Percentiles rank a stretch among this genome's conserved stretches.
Evolutionary conservation across 2,797 vertebrate genomes (phyloP).

Genomic region (Caiman crocodilus): DNA sequence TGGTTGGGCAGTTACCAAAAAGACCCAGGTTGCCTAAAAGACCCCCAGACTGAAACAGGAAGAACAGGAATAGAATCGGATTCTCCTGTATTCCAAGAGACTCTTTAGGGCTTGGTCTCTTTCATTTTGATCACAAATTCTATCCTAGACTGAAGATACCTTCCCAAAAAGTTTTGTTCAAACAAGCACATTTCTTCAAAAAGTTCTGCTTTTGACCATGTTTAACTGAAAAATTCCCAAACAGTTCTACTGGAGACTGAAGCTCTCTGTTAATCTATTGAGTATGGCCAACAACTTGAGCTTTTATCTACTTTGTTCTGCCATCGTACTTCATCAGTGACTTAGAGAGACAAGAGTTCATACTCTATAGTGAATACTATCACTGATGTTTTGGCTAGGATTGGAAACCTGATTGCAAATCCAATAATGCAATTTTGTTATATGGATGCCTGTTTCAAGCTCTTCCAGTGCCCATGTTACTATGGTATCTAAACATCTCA

Average conservation of each 20-base stretch:
- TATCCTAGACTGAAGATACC: neutral
- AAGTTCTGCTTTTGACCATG: neutral
- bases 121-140: slow-evolving; percentile 16
- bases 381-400: neutral
- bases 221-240: neutral
- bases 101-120: slow-evolving; percentile 6
- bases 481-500: neutral
- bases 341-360: neutral
- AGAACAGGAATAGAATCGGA: neutral
- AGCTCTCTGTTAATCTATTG: neutral
- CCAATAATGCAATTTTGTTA: neutral
- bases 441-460: neutral
- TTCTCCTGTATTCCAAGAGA: neutral
- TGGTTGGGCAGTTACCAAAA: neutral
- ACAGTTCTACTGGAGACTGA: neutral
- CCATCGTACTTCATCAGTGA: neutral
- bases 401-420: neutral
- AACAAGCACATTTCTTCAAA: neutral
- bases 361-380: neutral
- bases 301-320: neutral
- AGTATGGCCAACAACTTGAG: neutral
- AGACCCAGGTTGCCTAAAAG: neutral
- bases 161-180: neutral
- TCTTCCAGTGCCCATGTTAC: neutral
- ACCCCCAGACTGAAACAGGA: slow-evolving; percentile 5